These are phyloP conservation scores for Tychaedon coryphoeus DNA, from an alignment of 2,113 vertebrate species.

Conservation along the genomic window DNA sequence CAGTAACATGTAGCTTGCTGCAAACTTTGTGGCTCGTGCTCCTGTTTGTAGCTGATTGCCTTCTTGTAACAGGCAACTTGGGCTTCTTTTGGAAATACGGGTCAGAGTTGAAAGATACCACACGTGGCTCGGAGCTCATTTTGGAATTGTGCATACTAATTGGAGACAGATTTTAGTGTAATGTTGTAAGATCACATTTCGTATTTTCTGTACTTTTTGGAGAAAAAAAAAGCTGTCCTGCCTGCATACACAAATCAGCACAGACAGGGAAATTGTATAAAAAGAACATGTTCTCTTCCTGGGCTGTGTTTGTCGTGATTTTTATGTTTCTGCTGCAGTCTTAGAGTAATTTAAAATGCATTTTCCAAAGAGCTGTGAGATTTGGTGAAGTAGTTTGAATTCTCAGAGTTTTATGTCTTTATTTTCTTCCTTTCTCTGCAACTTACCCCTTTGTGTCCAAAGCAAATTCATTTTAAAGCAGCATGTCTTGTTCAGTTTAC, in stretches of 20 bases:
- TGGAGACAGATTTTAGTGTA: slow-evolving; percentile 8
- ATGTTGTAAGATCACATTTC: slow-evolving; percentile 3
- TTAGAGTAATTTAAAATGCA: slow-evolving; percentile 29
- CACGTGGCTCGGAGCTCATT: neutral
- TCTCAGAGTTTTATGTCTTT: slow-evolving; percentile 7
- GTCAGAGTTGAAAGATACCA: slow-evolving; percentile 24
- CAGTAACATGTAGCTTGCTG: neutral
- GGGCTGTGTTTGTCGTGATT: slow-evolving; percentile 2
- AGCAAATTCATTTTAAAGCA: neutral
- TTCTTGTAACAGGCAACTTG: neutral
- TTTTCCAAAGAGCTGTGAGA: slow-evolving; percentile 33
- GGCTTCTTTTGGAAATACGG: neutral
- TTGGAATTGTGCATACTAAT: neutral
- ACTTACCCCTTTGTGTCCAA: neutral
- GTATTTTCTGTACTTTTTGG: slow-evolving; percentile 2
- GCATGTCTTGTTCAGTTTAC: neutral
- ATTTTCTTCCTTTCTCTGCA: neutral
- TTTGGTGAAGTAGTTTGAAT: slow-evolving; percentile 12
- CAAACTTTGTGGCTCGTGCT: neutral
- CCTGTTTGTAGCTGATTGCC: neutral
- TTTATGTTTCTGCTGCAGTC: slow-evolving; percentile 13
- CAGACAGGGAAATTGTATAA: slow-evolving; percentile 33
- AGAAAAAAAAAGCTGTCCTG: slow-evolving; percentile 1
- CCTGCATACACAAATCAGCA: neutral
- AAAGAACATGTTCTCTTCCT: slow-evolving; percentile 29